Evolutionary conservation across 2,113 vertebrate species (phyloP), one percentile per base, ranked within the genome.

Genomic region (Stictonetta naevosa): DNA sequence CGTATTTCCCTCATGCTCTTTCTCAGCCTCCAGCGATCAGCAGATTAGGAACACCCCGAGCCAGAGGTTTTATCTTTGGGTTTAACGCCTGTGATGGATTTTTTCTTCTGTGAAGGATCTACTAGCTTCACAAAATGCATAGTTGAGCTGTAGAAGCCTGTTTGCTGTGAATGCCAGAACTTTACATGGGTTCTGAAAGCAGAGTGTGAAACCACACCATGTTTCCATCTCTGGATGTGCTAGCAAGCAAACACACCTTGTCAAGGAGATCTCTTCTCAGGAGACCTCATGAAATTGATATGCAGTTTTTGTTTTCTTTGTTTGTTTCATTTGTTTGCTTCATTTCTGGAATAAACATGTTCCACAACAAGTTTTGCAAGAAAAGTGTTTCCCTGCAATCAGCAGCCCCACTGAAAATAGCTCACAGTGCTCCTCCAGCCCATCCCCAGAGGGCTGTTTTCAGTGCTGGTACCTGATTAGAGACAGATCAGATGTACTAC

Each of bases 201-300:
- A 19, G 89, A 92, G 62, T 44, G 52, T 86, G 89, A 95, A 96
- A 95, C 66, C 77, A 76, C 36, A 40, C 82, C 84, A 69, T 34
- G 15, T 79, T 89, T 87, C 67, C 60, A 67, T 73, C 77, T 82
- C 73, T 72, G 74, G 74, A 84, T 89, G 91, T 66, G 86, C 88
- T 95, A 78, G 88, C 77, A 87, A 95, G 60, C 73, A 91, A 56
- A 84, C 38, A 72, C 66, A 95, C 89, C 81, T 92, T 79, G 81
- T 93, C 81, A 89, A 82, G 88, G 36, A 96, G 91, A 52, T 84
- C 42, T 83, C 68, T 86, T 92, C 77, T 71, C 83, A 60, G 86
- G 88, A 91, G 66, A 84, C 34, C 44, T 44, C 9, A 8, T 25
- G 44, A 76, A 50, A 86, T 75, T 82, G 69, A 93, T 71, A 77